Evolutionary conservation across 2,888 invertebrate genomes (phyloP).

Genomic region (Cerceris ruficornis): DNA sequence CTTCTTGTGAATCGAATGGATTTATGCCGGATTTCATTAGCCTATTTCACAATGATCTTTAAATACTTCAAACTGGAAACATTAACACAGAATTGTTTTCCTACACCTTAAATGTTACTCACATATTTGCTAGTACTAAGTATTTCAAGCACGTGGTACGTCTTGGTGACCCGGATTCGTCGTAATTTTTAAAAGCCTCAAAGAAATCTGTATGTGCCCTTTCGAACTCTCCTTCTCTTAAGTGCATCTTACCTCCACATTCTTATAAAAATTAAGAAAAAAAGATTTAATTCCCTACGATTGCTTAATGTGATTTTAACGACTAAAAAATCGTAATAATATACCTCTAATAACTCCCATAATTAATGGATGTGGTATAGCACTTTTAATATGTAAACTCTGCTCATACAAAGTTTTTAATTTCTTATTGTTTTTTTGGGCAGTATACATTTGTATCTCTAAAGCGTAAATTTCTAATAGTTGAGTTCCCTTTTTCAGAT

Average conservation of each 20-base stretch:
- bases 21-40: conserved; percentile 99
- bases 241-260: conserved; percentile 99
- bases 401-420: conserved; percentile 98
- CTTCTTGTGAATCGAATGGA: conserved; percentile 99
- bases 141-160: conserved; percentile 99
- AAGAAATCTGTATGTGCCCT: conserved; percentile 99
- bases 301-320: not conserved
- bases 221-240: conserved; percentile 98
- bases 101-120: conserved; percentile 79
- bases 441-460: conserved; percentile 99
- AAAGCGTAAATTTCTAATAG: conserved; percentile 98
- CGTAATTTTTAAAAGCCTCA: conserved; percentile 99
- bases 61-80: not conserved
- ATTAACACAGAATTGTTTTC: not conserved
- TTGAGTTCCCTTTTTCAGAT: conserved; percentile 98
- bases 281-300: not conserved
- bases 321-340: not conserved
- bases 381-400: conserved; percentile 98
- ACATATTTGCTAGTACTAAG: conserved; percentile 99
- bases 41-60: conserved; percentile 82
- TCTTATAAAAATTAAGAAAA: conserved; percentile 83
- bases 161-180: conserved; percentile 98
- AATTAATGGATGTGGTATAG: conserved; percentile 99
- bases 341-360: conserved; percentile 99
- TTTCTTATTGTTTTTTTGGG: conserved; percentile 99